Evolutionary conservation across 1,140 invertebrate species (phyloP).

Genomic region (Cydia amplana): DNA sequence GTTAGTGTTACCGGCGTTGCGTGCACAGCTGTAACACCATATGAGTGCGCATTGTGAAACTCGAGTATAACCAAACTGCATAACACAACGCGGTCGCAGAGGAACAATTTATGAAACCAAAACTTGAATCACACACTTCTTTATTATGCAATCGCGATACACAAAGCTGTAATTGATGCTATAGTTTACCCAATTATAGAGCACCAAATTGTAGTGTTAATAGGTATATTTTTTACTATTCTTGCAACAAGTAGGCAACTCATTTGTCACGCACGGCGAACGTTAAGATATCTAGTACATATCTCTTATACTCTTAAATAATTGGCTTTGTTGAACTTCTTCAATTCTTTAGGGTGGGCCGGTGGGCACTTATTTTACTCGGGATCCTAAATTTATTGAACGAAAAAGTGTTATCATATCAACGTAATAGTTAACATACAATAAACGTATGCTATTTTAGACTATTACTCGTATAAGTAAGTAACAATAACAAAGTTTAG

Average conservation of each 20-base stretch:
- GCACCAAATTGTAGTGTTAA: background rate
- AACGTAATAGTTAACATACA: too few relatives aligned
- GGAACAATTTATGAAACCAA: constrained; percentile 17
- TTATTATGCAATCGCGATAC: constrained; percentile 1
- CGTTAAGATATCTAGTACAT: background rate
- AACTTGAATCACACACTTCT: constrained; percentile 18
- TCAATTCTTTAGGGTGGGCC: background rate
- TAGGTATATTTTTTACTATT: background rate
- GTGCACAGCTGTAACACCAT: constrained; percentile 28
- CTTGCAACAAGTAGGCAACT: constrained; percentile 1
- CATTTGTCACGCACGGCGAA: constrained; percentile 5
- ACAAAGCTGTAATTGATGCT: constrained; percentile 14
- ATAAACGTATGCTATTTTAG: too few relatives aligned
- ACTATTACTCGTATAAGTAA: too few relatives aligned
- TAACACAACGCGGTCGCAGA: constrained; percentile 44
- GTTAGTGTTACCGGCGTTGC: constrained; percentile 3
- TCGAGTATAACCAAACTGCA: constrained; percentile 45
- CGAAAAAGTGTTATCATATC: too few relatives aligned
- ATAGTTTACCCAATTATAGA: constrained; percentile 28
- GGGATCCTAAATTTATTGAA: too few relatives aligned
- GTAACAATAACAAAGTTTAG: too few relatives aligned
- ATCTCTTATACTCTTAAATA: background rate
- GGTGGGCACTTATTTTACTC: too few relatives aligned
- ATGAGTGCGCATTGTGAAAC: constrained; percentile 44
- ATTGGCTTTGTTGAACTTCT: background rate